phyloP scores from a whole-genome alignment of 2,113 vertebrate genomes.

The Anhinga anhinga region DNA sequence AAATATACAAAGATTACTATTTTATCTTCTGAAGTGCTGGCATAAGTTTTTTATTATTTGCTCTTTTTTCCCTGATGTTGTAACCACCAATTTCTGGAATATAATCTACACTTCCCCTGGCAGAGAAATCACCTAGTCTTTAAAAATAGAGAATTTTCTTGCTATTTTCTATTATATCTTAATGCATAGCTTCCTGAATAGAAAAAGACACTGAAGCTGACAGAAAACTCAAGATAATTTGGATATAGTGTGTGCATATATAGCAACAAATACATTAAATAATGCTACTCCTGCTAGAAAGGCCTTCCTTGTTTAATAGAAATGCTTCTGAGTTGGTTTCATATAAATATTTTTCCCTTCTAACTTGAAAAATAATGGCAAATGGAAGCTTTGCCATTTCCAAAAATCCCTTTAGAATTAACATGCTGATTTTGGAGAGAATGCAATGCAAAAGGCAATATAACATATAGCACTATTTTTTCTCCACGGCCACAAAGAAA shows the following conservation, averaged over 20 bases:
- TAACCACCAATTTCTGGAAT: neutral
- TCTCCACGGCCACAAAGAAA: neutral
- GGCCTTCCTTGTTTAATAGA: neutral
- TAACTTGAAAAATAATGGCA: neutral
- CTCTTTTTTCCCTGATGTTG: neutral
- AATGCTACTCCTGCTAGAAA: neutral
- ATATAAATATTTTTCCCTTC: neutral
- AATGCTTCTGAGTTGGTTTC: neutral
- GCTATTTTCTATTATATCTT: neutral
- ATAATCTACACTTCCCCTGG: neutral
- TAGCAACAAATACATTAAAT: neutral
- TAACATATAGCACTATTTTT: neutral
- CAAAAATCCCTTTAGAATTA: neutral
- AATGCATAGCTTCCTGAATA: neutral
- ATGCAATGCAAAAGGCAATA: neutral
- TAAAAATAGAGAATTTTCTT: neutral
- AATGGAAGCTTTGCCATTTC: neutral
- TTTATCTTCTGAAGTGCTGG: neutral
- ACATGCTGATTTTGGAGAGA: neutral
- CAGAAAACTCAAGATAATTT: neutral
- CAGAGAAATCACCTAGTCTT: neutral
- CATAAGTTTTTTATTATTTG: neutral
- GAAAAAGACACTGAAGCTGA: neutral
- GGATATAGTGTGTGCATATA: neutral
- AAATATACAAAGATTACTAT: neutral